These are phyloP conservation scores for Speoplatyrhinus poulsoni DNA, from an alignment of 2,113 vertebrate species.

Conservation along the genomic window DNA sequence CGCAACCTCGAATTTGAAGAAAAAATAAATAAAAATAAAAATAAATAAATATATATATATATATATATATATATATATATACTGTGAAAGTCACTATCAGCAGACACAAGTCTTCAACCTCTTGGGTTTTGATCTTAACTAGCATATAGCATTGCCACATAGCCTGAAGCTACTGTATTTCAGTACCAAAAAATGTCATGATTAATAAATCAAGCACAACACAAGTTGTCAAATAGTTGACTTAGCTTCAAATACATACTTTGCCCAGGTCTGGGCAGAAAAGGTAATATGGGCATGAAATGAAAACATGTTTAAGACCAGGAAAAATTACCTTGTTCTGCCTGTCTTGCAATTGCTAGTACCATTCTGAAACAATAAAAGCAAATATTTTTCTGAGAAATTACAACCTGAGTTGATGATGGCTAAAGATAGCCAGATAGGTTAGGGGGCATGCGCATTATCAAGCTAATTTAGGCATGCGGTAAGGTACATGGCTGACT, in stretches of 20 bases:
- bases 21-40: too few species aligned
- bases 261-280: background rate
- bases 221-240: slow-evolving; percentile 5
- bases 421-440: background rate
- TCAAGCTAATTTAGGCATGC: slow-evolving; percentile 26
- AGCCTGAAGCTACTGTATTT: background rate
- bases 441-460: slow-evolving; percentile 5
- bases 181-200: background rate
- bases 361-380: background rate
- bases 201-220: background rate
- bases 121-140: background rate
- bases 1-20: too few species aligned
- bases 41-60: too few species aligned
- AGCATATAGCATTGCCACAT: background rate
- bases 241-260: slow-evolving; percentile 5
- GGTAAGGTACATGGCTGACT: slow-evolving; percentile 26
- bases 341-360: background rate
- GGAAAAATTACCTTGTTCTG: background rate
- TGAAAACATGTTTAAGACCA: background rate
- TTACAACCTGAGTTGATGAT: background rate
- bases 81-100: background rate
- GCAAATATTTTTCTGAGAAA: too few species aligned
- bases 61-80: too few species aligned
- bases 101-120: background rate
- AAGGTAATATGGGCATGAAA: background rate